phyloP scores from a whole-genome alignment of 2,888 invertebrate species.

The Melinaea marsaeus region DNA sequence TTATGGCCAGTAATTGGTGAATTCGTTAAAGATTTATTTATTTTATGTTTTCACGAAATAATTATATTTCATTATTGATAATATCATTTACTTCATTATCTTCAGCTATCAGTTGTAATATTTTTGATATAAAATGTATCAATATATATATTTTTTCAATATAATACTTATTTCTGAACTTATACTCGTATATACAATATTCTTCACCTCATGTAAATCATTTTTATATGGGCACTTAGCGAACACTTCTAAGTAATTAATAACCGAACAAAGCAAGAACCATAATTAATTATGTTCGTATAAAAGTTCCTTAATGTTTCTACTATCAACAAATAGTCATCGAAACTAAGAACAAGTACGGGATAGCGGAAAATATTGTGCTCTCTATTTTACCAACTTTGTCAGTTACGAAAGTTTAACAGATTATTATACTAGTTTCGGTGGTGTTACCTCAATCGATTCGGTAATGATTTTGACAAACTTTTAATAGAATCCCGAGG shows the following conservation, averaged over 20 bases:
- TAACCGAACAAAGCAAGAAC: not conserved
- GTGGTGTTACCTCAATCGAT: constrained; percentile 33
- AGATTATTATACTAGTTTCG: constrained; percentile 36
- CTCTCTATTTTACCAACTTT: constrained; percentile 31
- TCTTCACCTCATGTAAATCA: too few species aligned
- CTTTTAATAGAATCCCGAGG: constrained; percentile 46
- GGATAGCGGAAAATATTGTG: constrained; percentile 30
- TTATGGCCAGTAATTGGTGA: constrained; percentile 18
- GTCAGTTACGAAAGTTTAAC: constrained; percentile 33
- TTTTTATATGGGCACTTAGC: too few species aligned
- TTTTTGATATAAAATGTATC: too few species aligned
- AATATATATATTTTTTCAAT: too few species aligned
- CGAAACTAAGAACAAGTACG: constrained; percentile 21
- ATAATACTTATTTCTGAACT: too few species aligned
- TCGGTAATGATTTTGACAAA: constrained; percentile 48
- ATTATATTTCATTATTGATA: not conserved
- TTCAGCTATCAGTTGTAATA: too few species aligned
- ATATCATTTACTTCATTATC: not conserved
- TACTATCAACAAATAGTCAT: constrained; percentile 17
- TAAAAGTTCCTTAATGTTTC: constrained; percentile 11
- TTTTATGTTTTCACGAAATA: not conserved
- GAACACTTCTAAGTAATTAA: not conserved
- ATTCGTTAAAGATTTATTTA: constrained; percentile 18
- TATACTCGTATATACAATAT: too few species aligned
- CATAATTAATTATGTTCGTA: constrained; percentile 3